Base-by-base conservation (phyloP, 2,113 vertebrate genomes). In the Microtus richardsoni region DNA sequence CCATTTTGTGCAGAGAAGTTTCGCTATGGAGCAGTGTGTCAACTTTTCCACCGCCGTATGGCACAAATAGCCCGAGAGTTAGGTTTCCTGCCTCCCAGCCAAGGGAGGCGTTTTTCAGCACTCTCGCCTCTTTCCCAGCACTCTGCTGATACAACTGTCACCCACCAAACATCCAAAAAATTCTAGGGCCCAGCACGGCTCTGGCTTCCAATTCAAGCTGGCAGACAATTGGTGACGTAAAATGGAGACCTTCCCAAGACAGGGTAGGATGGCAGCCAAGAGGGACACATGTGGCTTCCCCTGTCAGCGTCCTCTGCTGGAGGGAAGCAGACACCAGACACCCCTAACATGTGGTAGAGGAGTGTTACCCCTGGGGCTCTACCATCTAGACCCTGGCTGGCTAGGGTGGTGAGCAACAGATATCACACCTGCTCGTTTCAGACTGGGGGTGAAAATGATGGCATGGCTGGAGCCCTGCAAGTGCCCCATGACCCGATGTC, bases 161-260 rank as follows among this genome's bases (percentile, higher is more conserved):
- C 75, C 86, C 60, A 70, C 66, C 90, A 91, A 91, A 95, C 73
- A 96, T 96, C 93, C 88, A 41, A 95, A 96, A 94, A 52, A 80
- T 90, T 89, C 85, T 62, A 78, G 70, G 68, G 39, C 71, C 85
- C 93, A 85, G 73, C 90, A 92, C 21, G 36, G 80, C 85, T 85
- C 93, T 97, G 97, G 90, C 97, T 96, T 97, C 82, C 58, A 88
- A 68, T 95, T 87, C 83, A 90, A 94, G 94, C 70, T 97, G 94
- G 90, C 95, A 96, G 93, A 94, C 12, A 62, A 78, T 70, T 91
- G 92, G 54, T 1, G 0, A 89, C 9, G 2, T 82, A 79, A 93
- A 94, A 90, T 28, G 66, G 94, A 97, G 88, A 89, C 22, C 71
- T 88, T 94, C 62, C 83, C 82, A 24, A 71, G 95, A 92, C 41